These are phyloP conservation scores for Drosophila rellima DNA, from an alignment of 2,888 invertebrate genomes.

Conservation along the genomic window DNA sequence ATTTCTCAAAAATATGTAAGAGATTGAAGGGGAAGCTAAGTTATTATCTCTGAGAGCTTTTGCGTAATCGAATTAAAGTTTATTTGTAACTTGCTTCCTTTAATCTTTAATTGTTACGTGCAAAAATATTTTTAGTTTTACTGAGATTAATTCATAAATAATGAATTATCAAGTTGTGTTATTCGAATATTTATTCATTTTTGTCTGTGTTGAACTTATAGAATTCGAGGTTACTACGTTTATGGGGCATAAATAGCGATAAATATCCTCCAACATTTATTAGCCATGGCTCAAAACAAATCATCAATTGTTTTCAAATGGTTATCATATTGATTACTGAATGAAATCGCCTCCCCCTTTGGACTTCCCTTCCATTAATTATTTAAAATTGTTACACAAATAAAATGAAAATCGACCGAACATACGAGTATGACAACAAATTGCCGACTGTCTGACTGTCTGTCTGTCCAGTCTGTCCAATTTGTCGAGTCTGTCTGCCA, in stretches of 20 bases:
- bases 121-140: neutral
- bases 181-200: neutral
- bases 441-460: slow-evolving; percentile 43
- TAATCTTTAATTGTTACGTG: neutral
- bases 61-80: neutral
- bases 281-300: slow-evolving; percentile 19
- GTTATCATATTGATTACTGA: slow-evolving; percentile 49
- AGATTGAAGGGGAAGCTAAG: neutral
- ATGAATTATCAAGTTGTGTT: neutral
- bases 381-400: slow-evolving; percentile 69
- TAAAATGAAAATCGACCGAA: slow-evolving; percentile 69
- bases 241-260: slow-evolving; percentile 2
- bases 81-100: neutral
- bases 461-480: slow-evolving; percentile 9
- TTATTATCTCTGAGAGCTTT: too few relatives aligned
- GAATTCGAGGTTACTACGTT: neutral
- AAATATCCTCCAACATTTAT: slow-evolving; percentile 6
- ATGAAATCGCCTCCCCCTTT: slow-evolving; percentile 4
- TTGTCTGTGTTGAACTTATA: neutral
- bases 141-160: too few relatives aligned
- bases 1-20: neutral
- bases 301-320: slow-evolving; percentile 42
- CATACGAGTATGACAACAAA: slow-evolving; percentile 68
- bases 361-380: slow-evolving; percentile 61
- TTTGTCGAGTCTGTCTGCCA: slow-evolving; percentile 21